phyloP scores from a whole-genome alignment of 2,888 invertebrate genomes.

The Drosophila austrosaltans region DNA sequence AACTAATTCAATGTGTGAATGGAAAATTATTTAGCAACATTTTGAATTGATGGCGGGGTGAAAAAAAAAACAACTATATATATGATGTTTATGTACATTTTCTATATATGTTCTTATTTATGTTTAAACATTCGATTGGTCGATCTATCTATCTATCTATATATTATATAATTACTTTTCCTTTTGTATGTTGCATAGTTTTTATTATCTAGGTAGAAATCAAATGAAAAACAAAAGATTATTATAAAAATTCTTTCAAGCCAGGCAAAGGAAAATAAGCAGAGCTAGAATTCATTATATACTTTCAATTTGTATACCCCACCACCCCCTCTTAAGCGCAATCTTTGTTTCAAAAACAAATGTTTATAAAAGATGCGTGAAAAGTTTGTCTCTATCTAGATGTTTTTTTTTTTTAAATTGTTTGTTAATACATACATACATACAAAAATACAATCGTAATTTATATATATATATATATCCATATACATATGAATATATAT shows the following conservation, averaged over 20 bases:
- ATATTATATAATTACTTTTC: constrained; percentile 27
- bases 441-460: not conserved
- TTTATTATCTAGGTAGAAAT: constrained; percentile 47
- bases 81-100: constrained; percentile 11
- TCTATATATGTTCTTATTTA: constrained; percentile 41
- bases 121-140: constrained; percentile 1
- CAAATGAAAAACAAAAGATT: constrained; percentile 20
- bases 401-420: constrained; percentile 26
- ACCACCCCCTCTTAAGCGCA: not conserved
- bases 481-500: too few species aligned
- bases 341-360: not conserved
- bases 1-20: not conserved
- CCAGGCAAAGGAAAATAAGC: constrained; percentile 14
- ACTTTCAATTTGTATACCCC: not conserved
- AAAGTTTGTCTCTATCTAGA: constrained; percentile 22
- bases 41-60: not conserved
- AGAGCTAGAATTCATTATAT: not conserved
- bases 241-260: constrained; percentile 24
- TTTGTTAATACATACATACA: constrained; percentile 10
- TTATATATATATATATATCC: constrained; percentile 21
- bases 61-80: not conserved
- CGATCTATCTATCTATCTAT: not conserved
- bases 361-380: not conserved
- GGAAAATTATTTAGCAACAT: constrained; percentile 5
- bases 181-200: constrained; percentile 61